Conservation (phyloP, 1,140 invertebrate genomes). For the Carcinoscorpius rotundicauda region DNA sequence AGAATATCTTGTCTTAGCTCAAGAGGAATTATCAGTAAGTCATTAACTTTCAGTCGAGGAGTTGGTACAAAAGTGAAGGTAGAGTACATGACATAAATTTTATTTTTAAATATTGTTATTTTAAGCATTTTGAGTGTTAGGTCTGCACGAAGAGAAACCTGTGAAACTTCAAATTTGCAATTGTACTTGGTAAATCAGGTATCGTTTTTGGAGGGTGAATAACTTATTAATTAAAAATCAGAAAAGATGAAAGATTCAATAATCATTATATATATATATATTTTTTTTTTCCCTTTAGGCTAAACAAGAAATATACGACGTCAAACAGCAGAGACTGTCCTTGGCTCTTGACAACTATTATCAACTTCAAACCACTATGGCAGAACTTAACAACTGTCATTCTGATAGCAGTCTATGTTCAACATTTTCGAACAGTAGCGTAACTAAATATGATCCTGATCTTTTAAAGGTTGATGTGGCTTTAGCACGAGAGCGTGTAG, state of each 20-base stretch:
- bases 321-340: constrained; percentile 83
- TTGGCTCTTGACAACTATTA: constrained; percentile 92
- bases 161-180: too few species aligned
- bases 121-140: too few species aligned
- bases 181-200: too few species aligned
- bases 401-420: constrained; percentile 20
- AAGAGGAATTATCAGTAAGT: constrained; percentile 78
- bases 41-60: too few species aligned
- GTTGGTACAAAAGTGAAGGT: too few species aligned
- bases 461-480: constrained; percentile 82
- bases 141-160: too few species aligned
- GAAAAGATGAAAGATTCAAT: too few species aligned
- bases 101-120: too few species aligned
- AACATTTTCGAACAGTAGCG: constrained; percentile 49
- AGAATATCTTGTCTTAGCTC: constrained; percentile 86
- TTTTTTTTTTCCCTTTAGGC: constrained; percentile 46
- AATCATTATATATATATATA: too few species aligned
- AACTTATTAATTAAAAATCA: too few species aligned
- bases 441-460: constrained; percentile 88
- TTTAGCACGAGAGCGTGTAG: constrained; percentile 72
- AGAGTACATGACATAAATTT: too few species aligned
- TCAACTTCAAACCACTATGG: constrained; percentile 73
- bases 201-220: too few species aligned
- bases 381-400: constrained; percentile 38
- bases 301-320: constrained; percentile 89